A percentile compares a stretch with the other conserved stretches of the same genome.
Conservation (phyloP, 2,888 invertebrate genomes). For the Phanerotoma sp. region DNA sequence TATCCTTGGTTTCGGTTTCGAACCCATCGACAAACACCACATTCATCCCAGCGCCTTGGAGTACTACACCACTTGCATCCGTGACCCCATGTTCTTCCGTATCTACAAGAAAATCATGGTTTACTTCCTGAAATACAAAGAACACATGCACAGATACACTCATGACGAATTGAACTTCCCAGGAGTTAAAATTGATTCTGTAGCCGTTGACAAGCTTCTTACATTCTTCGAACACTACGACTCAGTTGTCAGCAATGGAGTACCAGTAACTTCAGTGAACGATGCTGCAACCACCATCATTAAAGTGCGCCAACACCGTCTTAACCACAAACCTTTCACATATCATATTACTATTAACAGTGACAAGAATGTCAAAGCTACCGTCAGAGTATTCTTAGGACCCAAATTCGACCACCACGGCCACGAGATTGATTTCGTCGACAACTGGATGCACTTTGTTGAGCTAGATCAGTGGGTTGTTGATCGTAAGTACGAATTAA, state of each 20-base stretch:
- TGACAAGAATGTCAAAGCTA: constrained; percentile 62
- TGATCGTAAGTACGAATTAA: constrained; percentile 43
- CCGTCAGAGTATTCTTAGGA: constrained; percentile 68
- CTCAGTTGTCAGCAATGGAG: constrained; percentile 62
- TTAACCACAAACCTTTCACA: constrained; percentile 70
- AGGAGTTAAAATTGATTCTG: constrained; percentile 65
- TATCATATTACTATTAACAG: constrained; percentile 65
- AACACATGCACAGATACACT: constrained; percentile 62
- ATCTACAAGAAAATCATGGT: constrained; percentile 65
- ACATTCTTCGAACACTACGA: constrained; percentile 71
- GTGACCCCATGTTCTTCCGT: constrained; percentile 71
- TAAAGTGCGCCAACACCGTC: constrained; percentile 66
- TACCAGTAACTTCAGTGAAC: constrained; percentile 52
- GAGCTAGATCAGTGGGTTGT: constrained; percentile 60
- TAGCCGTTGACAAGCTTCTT: constrained; percentile 66
- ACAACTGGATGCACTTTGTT: constrained; percentile 65
- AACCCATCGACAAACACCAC: constrained; percentile 48
- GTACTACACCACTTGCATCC: constrained; percentile 65
- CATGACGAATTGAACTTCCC: constrained; percentile 62
- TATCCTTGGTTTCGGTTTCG: constrained; percentile 50
- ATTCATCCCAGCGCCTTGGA: constrained; percentile 64
- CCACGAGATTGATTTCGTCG: constrained; percentile 59
- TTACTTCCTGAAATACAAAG: constrained; percentile 59
- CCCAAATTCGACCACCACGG: constrained; percentile 68
- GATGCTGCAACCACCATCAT: constrained; percentile 60